Evolutionary conservation across 2,113 vertebrate genomes (phyloP).

Genomic region (Colinus virginianus): DNA sequence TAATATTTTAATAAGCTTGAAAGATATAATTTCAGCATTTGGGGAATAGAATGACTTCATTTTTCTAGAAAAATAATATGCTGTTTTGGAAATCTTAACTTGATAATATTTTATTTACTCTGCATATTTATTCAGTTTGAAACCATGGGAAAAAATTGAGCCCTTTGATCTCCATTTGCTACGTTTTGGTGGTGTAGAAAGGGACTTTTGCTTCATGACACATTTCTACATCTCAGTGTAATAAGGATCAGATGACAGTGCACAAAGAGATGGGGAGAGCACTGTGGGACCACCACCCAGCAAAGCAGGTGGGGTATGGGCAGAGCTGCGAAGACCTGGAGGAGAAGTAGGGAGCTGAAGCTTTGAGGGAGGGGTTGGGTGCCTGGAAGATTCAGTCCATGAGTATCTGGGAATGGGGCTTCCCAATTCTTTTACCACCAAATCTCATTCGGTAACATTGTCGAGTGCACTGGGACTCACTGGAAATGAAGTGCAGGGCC

Average conservation of each 20-base stretch:
- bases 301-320: neutral
- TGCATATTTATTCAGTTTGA: slow-evolving; percentile 9
- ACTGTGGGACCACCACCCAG: neutral
- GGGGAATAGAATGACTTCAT: neutral
- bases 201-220: slow-evolving; percentile 11
- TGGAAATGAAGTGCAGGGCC: neutral
- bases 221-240: neutral
- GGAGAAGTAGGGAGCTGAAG: neutral
- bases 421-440: neutral
- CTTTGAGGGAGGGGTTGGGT: neutral
- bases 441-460: neutral
- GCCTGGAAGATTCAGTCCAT: neutral
- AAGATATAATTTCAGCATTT: neutral
- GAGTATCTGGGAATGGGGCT: neutral
- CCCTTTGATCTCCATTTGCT: slow-evolving; percentile 8
- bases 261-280: neutral
- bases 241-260: neutral
- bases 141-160: neutral
- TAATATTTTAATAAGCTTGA: neutral
- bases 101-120: slow-evolving; percentile 1
- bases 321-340: neutral
- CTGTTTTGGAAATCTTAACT: slow-evolving; percentile 10
- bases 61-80: neutral
- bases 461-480: neutral
- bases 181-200: neutral